Base-by-base conservation (phyloP, 2,888 invertebrate species). In the Torymus texanus region DNA sequence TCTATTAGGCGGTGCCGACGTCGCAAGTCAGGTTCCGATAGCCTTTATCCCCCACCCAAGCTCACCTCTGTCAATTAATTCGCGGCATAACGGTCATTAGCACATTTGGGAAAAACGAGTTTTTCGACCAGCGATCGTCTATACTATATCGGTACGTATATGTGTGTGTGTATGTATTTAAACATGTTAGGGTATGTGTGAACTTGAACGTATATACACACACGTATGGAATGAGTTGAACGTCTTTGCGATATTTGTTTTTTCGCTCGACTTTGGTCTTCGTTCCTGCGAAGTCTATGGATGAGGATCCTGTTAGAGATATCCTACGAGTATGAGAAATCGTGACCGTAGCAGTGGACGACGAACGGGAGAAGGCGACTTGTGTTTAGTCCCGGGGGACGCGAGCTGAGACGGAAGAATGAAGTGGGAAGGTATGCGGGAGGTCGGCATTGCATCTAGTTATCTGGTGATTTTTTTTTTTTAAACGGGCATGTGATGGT, bases 41-140 rank as follows among this genome's bases (percentile, higher is more conserved):
- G 18, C 58, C 58, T 74, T 66, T 66, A 74, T 74, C 41, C 41
- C 41, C 41, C 41, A 41, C 8, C 41, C 8, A 8, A 41, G 8
- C 41, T 5, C 41, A 8, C 41, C 41, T 41, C 41, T 41, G 41
- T 67, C 66, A 75, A 79, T 79, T 79, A 79, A 75, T 79, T 75
- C 56, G 67, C 71, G 55, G 51, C 58, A 75, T 75, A 75, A 72
- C 75, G 75, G 75, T 79, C 79, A 79, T 79, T 79, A 79, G 55
- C 72, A 79, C 79, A 65, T 71, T 79, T 79, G 51, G 70, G 63
- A 75, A 65, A 78, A 71, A 75, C 75, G 66, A 61, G 75, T 66
- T 71, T 75, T 75, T 71, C 51, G 41, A 55, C 55, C 58, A n/a
- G 41, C 16, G 41, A 58, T 70, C 51, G 41, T 51, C 56, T 51